Base-by-base conservation (phyloP, 1,140 invertebrate species). In the Steinernema feltiae region DNA sequence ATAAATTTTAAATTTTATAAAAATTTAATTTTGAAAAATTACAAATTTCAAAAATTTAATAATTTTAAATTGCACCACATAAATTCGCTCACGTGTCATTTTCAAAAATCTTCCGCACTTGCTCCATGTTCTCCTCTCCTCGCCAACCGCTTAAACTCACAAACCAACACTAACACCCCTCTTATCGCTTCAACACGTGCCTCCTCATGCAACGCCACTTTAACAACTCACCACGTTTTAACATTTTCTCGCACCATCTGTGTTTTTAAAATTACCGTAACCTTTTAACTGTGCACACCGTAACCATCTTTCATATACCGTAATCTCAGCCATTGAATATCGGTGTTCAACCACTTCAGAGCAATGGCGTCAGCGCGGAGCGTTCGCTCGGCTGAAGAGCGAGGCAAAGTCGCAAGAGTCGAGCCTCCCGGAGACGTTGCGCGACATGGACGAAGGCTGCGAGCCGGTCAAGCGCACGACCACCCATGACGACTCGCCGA, bases 361-460 rank as follows among this genome's bases (percentile, higher is more conserved):
- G 24, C 53, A 63, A 63, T 63, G 53, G 53, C 53, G 53, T 15
- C 53, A 12, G 53, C 12, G 53, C 12, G 53, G 53, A 63, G 53
- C 53, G 53, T 63, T 63, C 53, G 15, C 15, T 3, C 53, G 53
- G 2, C 12, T n/a, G 53, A 63, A 63, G 24, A 63, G 24, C 53
- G 53, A 17, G n/a, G 53, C 53, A 63, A 63, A 27, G 53, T 63
- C 53, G 15, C 53, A 15, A 3, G 53, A 63, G 24, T 63, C 53
- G 15, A 27, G 53, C 24, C 7, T 15, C 15, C 53, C 53, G 53
- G 53, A 63, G 3, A 15, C 53, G 53, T 7, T 63, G 15, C 53
- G 53, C 15, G 53, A 63, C 53, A 17, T 63, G 53, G 53, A 63
- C 53, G 53, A 63, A 63, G 53, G 53, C 53, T 27, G 12, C 53